These are phyloP conservation scores for Anoplophora glabripennis DNA, from an alignment of 1,140 invertebrate genomes.

Conservation along the genomic window DNA sequence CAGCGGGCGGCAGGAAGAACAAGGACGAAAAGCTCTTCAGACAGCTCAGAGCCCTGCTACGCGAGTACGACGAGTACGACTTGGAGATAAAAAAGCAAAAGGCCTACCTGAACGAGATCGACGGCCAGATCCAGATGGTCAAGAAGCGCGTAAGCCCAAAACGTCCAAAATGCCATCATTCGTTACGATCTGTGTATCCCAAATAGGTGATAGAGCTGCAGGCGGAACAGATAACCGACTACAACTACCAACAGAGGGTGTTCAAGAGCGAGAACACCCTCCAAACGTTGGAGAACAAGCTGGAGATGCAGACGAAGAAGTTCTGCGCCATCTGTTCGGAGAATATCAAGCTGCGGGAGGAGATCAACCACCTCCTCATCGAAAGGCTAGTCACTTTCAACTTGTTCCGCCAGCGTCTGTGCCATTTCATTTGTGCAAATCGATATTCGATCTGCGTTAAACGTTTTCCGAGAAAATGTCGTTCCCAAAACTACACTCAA, in stretches of 20 bases:
- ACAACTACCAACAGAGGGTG: conserved; percentile 52
- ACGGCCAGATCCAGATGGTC: conserved; percentile 46
- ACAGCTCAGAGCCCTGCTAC: conserved; percentile 19
- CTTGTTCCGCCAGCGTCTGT: too few species aligned
- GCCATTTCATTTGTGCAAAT: too few species aligned
- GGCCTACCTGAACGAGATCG: conserved; percentile 48
- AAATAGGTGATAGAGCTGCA: conserved; percentile 35
- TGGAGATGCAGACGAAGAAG: conserved; percentile 69
- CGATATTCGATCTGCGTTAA: too few species aligned
- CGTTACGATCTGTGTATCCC: not conserved
- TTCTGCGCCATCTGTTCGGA: conserved; percentile 72
- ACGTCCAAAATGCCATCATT: not conserved
- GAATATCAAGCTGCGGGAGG: conserved; percentile 68
- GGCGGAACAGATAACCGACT: conserved; percentile 52
- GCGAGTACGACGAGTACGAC: conserved; percentile 43
- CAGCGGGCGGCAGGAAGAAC: conserved; percentile 22
- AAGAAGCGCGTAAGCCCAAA: conserved; percentile 34
- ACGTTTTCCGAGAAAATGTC: too few species aligned
- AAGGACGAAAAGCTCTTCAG: conserved; percentile 49
- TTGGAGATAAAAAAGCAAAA: conserved; percentile 43
- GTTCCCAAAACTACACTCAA: too few species aligned
- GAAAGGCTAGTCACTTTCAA: too few species aligned
- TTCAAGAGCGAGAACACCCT: conserved; percentile 57
- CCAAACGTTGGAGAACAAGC: conserved; percentile 64
- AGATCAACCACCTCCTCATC: conserved; percentile 75